These are phyloP conservation scores for Phymatocera aterrima DNA, from an alignment of 2,888 invertebrate species.

Conservation along the genomic window DNA sequence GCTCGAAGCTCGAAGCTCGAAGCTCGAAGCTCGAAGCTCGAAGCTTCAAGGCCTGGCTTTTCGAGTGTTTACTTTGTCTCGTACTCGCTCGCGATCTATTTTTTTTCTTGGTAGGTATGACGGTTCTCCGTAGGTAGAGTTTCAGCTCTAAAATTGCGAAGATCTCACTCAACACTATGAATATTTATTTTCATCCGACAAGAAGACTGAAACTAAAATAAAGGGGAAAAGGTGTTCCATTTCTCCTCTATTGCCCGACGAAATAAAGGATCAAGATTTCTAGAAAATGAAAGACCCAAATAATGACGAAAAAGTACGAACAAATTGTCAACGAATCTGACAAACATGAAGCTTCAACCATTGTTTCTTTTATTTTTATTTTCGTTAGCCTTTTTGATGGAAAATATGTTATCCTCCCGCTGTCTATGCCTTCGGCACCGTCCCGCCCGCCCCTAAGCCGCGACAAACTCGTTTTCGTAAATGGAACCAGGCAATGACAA, in stretches of 20 bases:
- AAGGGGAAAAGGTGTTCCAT: no score
- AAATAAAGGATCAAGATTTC: no score
- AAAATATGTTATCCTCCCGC: neutral
- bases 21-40: neutral
- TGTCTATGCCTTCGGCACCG: neutral
- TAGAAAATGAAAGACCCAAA: no score
- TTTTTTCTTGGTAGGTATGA: neutral
- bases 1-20: neutral
- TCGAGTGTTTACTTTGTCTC: conserved; percentile 20
- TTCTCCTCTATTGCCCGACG: neutral
- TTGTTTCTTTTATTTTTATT: no score
- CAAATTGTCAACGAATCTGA: no score
- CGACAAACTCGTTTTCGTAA: conserved; percentile 63
- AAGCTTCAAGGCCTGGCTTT: conserved; percentile 3
- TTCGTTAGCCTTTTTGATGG: neutral
- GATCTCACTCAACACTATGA: neutral
- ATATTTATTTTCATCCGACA: neutral
- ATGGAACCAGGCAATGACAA: conserved; percentile 61
- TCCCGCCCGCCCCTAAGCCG: neutral
- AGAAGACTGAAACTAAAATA: neutral
- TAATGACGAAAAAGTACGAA: no score
- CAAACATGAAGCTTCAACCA: no score
- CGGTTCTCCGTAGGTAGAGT: neutral
- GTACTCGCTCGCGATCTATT: neutral
- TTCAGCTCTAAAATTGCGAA: neutral